Evolutionary conservation across 1,140 invertebrate species (phyloP), one percentile per base, ranked within the genome.

Genomic region (Hestina assimilis): DNA sequence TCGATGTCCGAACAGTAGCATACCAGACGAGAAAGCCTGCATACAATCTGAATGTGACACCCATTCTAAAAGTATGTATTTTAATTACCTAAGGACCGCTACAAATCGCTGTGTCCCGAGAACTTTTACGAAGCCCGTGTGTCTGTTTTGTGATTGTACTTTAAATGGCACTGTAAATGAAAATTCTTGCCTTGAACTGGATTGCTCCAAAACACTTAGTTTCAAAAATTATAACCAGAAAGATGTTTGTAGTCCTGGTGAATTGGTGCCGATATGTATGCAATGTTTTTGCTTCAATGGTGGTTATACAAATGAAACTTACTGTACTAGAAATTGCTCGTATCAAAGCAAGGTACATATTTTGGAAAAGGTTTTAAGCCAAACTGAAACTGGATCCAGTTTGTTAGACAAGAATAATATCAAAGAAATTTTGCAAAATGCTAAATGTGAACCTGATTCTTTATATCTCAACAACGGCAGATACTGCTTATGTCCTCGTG

Each of bases 131-230:
- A 60, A 62, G 29, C 71, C 79, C 0, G 75, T 42, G 58, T 87
- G 84, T 42, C 59, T 80, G n/a, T 85, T 77, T 51, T 87, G 84
- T 33, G 72, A 80, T 26, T 85, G 82, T 40, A 70, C 52, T 41
- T 38, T 55, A 8, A 48, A 75, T 12, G 76, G 75, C 9, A 50
- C 51, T 8, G 53, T 79, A 5, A 75, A 82, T 54, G 64, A 78
- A 55, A 59, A 61, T 12, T 63, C 64, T 12, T 87, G 84, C 38
- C 19, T 80, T 6, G 69, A 86, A 71, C 29, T 71, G 21, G 68
- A 77, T 45, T 87, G 82, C 47, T 48, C 74, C 1, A 74, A 64
- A 51, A 61, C 41, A 11, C 38, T 41, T 8, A 46, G 74, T 52
- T 62, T 61, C 29, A 57, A 58, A 52, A 59, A 64, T 45, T 50